A percentile compares a stretch with the other conserved stretches of the same genome.
Evolutionary conservation across 2,888 invertebrate genomes (phyloP).

Genomic region (Tetragnatha montana): DNA sequence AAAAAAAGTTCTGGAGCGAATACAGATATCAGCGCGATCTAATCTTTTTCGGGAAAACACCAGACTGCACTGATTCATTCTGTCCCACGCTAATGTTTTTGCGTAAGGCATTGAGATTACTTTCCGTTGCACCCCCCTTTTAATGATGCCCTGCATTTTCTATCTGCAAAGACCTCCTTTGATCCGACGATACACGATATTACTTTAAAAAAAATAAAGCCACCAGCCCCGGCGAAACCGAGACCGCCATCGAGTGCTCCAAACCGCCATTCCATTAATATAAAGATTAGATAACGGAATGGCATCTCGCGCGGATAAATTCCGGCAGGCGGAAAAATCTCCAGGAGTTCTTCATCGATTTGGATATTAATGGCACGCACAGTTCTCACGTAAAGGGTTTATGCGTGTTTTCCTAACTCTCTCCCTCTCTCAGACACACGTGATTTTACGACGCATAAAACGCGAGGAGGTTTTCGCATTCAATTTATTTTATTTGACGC

Average conservation of each 20-base stretch:
- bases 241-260: background rate
- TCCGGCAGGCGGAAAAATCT: background rate
- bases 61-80: background rate
- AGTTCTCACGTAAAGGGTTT: constrained; percentile 26
- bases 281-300: constrained; percentile 39
- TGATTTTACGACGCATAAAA: constrained; percentile 15
- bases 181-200: background rate
- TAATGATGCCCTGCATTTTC: background rate
- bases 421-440: background rate
- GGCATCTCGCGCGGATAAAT: constrained; percentile 18
- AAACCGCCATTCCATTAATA: constrained; percentile 1
- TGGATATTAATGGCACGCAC: constrained; percentile 32
- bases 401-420: constrained; percentile 7
- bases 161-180: background rate
- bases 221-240: background rate
- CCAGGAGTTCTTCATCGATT: constrained; percentile 16
- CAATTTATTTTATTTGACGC: background rate
- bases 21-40: no score
- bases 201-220: background rate
- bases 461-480: background rate
- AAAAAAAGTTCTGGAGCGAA: no score
- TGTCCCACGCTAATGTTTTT: background rate
- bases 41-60: no score
- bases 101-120: background rate
- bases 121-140: background rate